phyloP scores from a whole-genome alignment of 53 echinoderm and acorn worm species.

The Paracentrotus lividus region DNA sequence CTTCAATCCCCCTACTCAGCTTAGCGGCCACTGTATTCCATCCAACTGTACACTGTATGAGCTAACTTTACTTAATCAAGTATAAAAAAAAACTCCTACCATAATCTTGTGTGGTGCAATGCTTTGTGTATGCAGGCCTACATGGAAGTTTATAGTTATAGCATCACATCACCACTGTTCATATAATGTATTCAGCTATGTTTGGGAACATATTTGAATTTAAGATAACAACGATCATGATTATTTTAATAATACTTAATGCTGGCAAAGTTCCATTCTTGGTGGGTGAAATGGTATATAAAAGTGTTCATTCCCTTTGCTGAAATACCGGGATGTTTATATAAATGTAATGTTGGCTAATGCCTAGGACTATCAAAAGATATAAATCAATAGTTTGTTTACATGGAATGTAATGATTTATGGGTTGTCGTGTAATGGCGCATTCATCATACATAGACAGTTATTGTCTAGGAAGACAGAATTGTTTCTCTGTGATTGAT shows the following conservation, averaged over 20 bases:
- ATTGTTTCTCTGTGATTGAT: not conserved
- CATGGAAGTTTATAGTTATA: no score
- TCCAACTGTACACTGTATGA: no score
- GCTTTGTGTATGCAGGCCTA: no score
- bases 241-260: not conserved
- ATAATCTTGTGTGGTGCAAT: not conserved
- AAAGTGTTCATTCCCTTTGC: not conserved
- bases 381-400: constrained; percentile 33
- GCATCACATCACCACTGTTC: not conserved
- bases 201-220: not conserved
- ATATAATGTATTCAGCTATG: not conserved
- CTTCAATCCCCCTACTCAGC: no score
- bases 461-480: not conserved
- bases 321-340: not conserved
- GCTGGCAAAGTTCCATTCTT: not conserved
- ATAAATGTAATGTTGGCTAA: not conserved
- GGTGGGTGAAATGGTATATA: not conserved
- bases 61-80: no score
- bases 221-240: not conserved
- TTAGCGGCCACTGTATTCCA: no score
- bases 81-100: not conserved
- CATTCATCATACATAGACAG: constrained; percentile 18
- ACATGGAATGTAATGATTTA: constrained; percentile 22
- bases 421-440: not conserved
- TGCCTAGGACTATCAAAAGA: not conserved